Percentiles rank a stretch among this genome's conserved stretches.
Evolutionary conservation across 2,113 vertebrate species (phyloP).

Genomic region (Setophaga kirtlandii): DNA sequence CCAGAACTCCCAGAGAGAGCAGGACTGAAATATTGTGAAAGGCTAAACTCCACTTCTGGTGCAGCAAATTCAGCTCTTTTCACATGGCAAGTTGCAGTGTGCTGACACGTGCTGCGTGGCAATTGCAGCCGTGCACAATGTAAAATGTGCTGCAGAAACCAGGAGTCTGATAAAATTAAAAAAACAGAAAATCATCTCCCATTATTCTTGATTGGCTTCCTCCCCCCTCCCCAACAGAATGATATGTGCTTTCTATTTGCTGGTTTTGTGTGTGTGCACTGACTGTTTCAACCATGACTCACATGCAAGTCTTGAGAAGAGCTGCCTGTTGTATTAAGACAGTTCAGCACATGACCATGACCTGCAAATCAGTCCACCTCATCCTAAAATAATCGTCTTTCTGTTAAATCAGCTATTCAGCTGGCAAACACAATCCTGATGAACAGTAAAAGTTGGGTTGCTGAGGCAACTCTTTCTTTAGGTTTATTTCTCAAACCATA

Average conservation of each 20-base stretch:
- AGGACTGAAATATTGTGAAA: background rate
- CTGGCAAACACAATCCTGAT: background rate
- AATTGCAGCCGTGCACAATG: background rate
- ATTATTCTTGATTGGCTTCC: background rate
- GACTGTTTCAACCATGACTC: background rate
- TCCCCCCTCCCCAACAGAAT: background rate
- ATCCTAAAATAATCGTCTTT: constrained; percentile 29
- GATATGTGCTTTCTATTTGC: background rate
- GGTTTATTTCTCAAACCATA: background rate
- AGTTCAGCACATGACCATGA: background rate
- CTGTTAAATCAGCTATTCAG: constrained; percentile 39
- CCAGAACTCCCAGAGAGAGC: background rate
- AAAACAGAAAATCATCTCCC: background rate
- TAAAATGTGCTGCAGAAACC: background rate
- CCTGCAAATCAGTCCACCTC: constrained; percentile 35
- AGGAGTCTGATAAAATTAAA: background rate
- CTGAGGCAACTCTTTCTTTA: background rate
- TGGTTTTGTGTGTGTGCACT: background rate
- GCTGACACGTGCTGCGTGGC: background rate
- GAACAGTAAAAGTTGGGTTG: background rate
- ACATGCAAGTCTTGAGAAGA: background rate
- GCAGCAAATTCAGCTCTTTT: background rate
- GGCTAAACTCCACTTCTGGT: background rate
- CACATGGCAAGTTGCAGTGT: background rate
- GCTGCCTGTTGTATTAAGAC: background rate